Conservation (phyloP, 2,888 invertebrate genomes). For the Rosalia funebris region DNA sequence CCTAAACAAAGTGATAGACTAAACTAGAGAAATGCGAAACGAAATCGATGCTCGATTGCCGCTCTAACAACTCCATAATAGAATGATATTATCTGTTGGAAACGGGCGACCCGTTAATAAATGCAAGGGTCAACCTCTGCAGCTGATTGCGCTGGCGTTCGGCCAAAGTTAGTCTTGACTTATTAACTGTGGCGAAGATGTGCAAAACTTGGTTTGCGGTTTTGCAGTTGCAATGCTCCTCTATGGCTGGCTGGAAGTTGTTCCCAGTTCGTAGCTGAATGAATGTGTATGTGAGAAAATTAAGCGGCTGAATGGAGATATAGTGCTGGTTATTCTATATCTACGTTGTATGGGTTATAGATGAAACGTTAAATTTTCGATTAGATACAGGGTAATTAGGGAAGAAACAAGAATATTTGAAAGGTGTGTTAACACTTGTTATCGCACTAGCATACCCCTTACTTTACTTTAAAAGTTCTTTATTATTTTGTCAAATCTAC, state of each 20-base stretch:
- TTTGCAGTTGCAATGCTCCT: constrained; percentile 12
- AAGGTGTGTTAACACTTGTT: too few species aligned
- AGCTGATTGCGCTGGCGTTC: constrained; percentile 28
- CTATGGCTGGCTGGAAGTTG: constrained; percentile 12
- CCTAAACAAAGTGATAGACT: too few species aligned
- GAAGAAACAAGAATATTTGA: too few species aligned
- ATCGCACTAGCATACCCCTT: too few species aligned
- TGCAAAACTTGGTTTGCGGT: constrained; percentile 31
- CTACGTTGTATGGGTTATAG: too few species aligned
- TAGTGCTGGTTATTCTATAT: too few species aligned
- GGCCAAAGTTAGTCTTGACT: constrained; percentile 28
- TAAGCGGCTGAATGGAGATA: not conserved
- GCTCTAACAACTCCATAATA: constrained; percentile 6
- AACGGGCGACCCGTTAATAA: constrained; percentile 2
- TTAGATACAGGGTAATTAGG: too few species aligned
- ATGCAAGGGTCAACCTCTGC: constrained; percentile 19
- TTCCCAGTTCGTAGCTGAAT: constrained; percentile 10
- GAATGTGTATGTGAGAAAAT: constrained; percentile 8
- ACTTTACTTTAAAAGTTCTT: too few species aligned
- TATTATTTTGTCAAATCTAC: too few species aligned
- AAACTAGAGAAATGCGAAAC: too few species aligned
- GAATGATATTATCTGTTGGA: not conserved
- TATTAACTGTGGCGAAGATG: constrained; percentile 30
- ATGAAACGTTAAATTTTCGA: too few species aligned
- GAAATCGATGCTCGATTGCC: constrained; percentile 10